A percentile compares a stretch with the other conserved stretches of the same genome.
phyloP scores from a whole-genome alignment of 64 coral and sea anemone genomes.

The Porites lutea region DNA sequence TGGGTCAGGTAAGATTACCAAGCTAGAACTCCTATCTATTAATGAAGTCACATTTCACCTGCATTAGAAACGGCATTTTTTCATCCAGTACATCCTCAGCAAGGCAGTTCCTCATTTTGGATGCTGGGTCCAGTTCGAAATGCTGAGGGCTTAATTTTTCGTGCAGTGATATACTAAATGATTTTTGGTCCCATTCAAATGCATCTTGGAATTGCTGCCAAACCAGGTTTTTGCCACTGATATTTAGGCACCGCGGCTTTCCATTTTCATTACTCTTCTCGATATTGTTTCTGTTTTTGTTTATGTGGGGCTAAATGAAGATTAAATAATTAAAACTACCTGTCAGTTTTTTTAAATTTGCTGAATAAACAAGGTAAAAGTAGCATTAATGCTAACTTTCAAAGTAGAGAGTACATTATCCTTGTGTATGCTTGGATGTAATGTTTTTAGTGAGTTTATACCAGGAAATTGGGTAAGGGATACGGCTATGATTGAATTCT shows the following conservation, averaged over 20 bases:
- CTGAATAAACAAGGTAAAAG: no score
- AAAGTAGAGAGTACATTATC: no score
- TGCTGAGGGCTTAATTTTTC: slow-evolving; percentile 9
- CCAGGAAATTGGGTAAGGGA: no score
- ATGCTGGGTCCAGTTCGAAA: background rate
- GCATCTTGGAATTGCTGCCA: background rate
- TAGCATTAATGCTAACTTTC: no score
- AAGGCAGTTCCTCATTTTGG: slow-evolving; percentile 21
- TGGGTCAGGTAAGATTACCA: no score
- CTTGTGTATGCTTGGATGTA: no score
- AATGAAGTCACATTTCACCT: background rate
- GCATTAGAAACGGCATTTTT: slow-evolving; percentile 38
- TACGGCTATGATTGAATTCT: no score
- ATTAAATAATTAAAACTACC: background rate
- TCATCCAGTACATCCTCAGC: slow-evolving; percentile 48
- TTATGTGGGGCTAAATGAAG: background rate
- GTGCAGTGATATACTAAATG: background rate
- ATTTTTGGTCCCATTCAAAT: background rate
- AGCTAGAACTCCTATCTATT: no score
- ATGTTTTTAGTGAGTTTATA: no score
- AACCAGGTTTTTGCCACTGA: background rate
- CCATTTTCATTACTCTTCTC: background rate
- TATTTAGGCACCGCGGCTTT: background rate
- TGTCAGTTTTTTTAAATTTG: no score
- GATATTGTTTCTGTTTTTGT: slow-evolving; percentile 21